phyloP scores from a whole-genome alignment of 2,888 invertebrate genomes.

The Rotaria macrura region DNA sequence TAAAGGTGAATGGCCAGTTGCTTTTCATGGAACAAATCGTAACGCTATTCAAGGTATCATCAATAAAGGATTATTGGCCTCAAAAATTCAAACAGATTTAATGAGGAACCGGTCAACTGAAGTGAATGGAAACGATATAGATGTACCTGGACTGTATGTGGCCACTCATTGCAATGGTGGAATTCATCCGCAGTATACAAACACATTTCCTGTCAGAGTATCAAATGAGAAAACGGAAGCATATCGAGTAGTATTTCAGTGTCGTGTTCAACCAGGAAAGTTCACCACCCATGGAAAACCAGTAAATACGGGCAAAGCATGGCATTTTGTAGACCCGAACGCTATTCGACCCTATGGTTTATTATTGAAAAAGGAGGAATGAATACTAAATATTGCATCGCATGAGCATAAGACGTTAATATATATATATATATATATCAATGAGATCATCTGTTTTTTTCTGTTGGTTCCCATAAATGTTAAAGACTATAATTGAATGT shows the following conservation, averaged over 20 bases:
- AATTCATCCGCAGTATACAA: background rate
- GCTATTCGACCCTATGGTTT: background rate
- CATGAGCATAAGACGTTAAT: too few relatives aligned
- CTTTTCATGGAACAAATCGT: background rate
- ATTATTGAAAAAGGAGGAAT: background rate
- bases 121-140: background rate
- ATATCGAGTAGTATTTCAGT: background rate
- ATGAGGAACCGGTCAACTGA: background rate
- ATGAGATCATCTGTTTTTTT: too few relatives aligned
- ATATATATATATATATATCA: too few relatives aligned
- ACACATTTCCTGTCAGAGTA: background rate
- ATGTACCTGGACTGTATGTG: background rate
- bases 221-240: background rate
- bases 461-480: too few relatives aligned
- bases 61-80: too few relatives aligned
- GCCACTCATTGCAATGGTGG: background rate
- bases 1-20: background rate
- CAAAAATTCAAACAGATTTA: too few relatives aligned
- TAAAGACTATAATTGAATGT: too few relatives aligned
- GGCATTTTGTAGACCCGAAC: background rate
- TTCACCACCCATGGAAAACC: background rate
- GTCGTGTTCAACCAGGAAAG: background rate
- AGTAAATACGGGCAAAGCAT: background rate
- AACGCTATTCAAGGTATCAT: background rate
- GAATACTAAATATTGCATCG: too few relatives aligned